Percentiles rank a stretch among this genome's conserved stretches.
phyloP scores from a whole-genome alignment of 2,113 vertebrate species.

The Campylorhamphus procurvoides region DNA sequence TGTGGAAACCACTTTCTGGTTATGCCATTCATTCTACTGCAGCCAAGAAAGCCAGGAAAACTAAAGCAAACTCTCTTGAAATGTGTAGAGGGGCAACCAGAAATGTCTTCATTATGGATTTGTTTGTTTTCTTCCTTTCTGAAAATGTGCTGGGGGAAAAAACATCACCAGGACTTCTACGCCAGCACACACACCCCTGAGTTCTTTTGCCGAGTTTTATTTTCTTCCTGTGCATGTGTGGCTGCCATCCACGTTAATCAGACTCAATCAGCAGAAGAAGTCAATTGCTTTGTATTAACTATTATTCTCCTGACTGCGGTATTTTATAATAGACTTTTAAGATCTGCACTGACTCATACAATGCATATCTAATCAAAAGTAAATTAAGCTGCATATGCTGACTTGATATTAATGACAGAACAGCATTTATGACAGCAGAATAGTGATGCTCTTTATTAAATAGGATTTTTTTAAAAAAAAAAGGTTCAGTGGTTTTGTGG shows the following conservation, averaged over 20 bases:
- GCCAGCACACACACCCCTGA: neutral
- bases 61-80: neutral
- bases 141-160: neutral
- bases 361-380: neutral
- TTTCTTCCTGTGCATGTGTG: neutral
- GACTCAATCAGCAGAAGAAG: neutral
- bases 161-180: neutral
- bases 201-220: neutral
- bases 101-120: neutral
- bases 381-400: neutral
- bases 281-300: conserved; percentile 2
- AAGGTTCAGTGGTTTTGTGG: neutral
- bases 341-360: conserved; percentile 2
- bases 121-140: neutral
- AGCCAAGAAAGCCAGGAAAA: neutral
- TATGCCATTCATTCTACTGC: neutral
- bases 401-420: neutral
- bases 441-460: neutral
- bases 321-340: conserved; percentile 13
- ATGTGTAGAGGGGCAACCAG: neutral
- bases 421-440: neutral
- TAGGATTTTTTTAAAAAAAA: neutral
- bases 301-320: conserved; percentile 3
- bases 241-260: neutral
- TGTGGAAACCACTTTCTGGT: neutral